Evolutionary conservation across 2,797 vertebrate species (phyloP).

Genomic region (Spheniscus humboldti): DNA sequence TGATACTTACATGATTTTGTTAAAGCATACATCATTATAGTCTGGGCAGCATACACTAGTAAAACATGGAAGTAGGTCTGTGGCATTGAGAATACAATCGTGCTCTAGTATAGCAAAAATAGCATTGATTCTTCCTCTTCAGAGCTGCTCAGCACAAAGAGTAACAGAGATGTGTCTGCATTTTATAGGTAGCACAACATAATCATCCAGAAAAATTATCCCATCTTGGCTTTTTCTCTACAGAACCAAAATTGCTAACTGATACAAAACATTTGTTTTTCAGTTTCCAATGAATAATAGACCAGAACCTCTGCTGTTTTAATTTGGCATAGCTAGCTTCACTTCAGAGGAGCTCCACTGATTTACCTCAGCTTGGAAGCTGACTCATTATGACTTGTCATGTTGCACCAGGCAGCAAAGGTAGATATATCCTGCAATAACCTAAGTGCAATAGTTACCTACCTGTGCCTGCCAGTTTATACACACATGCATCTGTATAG

Average conservation of each 20-base stretch:
- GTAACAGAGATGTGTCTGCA: background rate
- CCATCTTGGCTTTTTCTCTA: background rate
- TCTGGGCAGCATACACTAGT: background rate
- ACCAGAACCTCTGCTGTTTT: background rate
- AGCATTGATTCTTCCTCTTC: background rate
- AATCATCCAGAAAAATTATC: background rate
- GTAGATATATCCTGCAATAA: background rate
- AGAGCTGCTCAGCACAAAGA: background rate
- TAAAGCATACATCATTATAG: background rate
- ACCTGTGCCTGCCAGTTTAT: background rate
- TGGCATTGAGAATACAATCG: background rate
- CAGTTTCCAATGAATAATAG: background rate
- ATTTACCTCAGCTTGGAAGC: conserved; percentile 10
- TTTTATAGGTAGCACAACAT: background rate
- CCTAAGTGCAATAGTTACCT: background rate
- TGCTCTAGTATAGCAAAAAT: background rate
- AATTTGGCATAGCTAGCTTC: background rate
- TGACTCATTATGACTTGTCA: conserved; percentile 17
- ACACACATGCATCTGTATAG: background rate
- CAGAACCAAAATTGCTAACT: background rate
- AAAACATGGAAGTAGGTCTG: background rate
- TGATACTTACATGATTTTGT: background rate
- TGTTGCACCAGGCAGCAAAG: background rate
- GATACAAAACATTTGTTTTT: background rate
- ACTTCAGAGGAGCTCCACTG: background rate